Evolutionary conservation across 2,797 vertebrate genomes (phyloP).

Genomic region (Ctenopoma multispine): DNA sequence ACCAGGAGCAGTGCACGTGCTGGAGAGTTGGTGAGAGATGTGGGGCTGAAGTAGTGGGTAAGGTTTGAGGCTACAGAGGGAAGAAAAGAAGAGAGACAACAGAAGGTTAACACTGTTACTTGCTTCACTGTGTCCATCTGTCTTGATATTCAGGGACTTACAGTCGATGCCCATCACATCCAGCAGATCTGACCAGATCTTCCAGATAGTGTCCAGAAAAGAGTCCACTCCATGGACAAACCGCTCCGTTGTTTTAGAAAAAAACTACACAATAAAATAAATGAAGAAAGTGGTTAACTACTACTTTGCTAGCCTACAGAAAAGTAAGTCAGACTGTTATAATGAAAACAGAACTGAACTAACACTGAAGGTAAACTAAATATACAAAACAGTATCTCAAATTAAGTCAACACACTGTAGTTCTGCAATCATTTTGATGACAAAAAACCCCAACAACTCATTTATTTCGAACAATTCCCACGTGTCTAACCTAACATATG

Average conservation of each 20-base stretch:
- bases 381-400: no score
- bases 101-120: not conserved
- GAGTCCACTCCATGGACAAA: constrained; percentile 95
- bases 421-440: no score
- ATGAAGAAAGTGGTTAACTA: not conserved
- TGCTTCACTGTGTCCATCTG: not conserved
- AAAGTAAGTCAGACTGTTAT: not conserved
- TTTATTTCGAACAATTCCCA: not conserved
- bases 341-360: no score
- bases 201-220: constrained; percentile 93
- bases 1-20: constrained; percentile 91
- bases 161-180: constrained; percentile 97
- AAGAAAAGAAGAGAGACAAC: constrained; percentile 12
- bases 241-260: constrained; percentile 93
- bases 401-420: no score
- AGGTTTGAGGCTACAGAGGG: constrained; percentile 83
- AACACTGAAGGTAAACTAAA: no score
- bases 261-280: constrained; percentile 83
- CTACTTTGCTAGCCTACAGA: not conserved
- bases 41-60: constrained; percentile 93
- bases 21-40: constrained; percentile 90
- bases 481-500: not conserved
- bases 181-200: constrained; percentile 93
- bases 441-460: no score
- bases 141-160: constrained; percentile 71